Percentiles rank a stretch among this genome's conserved stretches.
These are phyloP conservation scores for Chrysemys picta DNA, from an alignment of 2,113 vertebrate genomes.

Conservation along the genomic window DNA sequence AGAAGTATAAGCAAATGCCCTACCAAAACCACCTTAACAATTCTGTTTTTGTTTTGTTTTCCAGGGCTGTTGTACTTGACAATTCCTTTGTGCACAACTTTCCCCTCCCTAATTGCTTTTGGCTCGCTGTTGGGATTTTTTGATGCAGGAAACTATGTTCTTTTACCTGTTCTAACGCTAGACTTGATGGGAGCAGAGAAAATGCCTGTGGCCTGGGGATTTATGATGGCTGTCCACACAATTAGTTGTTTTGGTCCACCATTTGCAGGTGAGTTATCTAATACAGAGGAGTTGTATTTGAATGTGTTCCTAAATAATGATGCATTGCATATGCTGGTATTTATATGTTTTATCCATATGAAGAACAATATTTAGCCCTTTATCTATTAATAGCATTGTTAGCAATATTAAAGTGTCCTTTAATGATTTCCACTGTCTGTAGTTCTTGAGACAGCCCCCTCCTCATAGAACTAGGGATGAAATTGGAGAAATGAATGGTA, in stretches of 20 bases:
- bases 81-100: constrained; percentile 9
- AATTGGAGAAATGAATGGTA: not conserved
- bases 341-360: not conserved
- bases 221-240: constrained; percentile 52
- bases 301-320: not conserved
- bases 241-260: constrained; percentile 56
- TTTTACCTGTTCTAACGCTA: constrained; percentile 28
- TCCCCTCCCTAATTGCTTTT: not conserved
- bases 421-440: not conserved
- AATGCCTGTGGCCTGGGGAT: constrained; percentile 60
- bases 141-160: constrained; percentile 33
- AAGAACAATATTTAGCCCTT: not conserved
- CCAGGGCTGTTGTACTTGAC: constrained; percentile 15
- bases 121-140: constrained; percentile 7
- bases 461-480: not conserved
- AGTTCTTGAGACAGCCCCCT: not conserved
- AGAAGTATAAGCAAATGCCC: not conserved
- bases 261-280: constrained; percentile 36
- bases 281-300: not conserved
- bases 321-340: not conserved
- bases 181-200: constrained; percentile 52
- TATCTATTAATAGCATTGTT: not conserved
- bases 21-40: not conserved
- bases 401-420: not conserved
- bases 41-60: constrained; percentile 10